Conservation (phyloP, 1,140 invertebrate genomes). For the Trichonephila clavipes region DNA sequence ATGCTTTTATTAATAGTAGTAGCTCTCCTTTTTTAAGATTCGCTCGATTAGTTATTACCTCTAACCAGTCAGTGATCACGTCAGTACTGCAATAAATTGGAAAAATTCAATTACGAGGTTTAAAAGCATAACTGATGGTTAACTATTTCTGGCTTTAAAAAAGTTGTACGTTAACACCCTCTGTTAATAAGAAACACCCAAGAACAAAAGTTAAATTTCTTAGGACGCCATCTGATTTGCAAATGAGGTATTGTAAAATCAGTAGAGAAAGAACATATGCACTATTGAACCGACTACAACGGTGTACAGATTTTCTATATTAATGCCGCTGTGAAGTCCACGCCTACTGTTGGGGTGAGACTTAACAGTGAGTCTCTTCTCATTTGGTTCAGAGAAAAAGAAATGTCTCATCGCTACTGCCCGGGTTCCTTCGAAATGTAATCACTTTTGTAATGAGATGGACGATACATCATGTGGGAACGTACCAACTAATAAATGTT, state of each 20-base stretch:
- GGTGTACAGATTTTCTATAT: not conserved
- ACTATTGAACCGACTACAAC: not conserved
- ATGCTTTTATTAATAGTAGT: too few relatives aligned
- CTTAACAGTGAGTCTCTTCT: not conserved
- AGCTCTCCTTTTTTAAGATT: too few relatives aligned
- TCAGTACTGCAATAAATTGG: not conserved
- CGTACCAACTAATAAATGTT: conserved; percentile 31
- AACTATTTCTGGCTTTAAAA: not conserved
- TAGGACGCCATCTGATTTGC: not conserved
- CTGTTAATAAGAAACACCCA: not conserved
- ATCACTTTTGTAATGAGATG: conserved; percentile 16
- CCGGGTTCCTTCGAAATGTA: conserved; percentile 20
- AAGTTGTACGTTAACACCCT: not conserved
- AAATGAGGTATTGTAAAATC: not conserved
- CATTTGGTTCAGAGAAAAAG: not conserved
- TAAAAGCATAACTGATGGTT: not conserved
- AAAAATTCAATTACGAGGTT: not conserved
- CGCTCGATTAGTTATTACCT: too few relatives aligned
- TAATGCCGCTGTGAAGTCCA: conserved; percentile 4
- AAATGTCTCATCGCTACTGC: not conserved
- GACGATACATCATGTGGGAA: conserved; percentile 25
- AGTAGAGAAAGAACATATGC: not conserved
- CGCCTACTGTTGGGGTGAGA: conserved; percentile 3
- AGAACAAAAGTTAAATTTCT: not conserved
- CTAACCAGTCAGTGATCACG: too few relatives aligned